Conservation (phyloP, 2,888 invertebrate species). For the Cartodere bifasciata region DNA sequence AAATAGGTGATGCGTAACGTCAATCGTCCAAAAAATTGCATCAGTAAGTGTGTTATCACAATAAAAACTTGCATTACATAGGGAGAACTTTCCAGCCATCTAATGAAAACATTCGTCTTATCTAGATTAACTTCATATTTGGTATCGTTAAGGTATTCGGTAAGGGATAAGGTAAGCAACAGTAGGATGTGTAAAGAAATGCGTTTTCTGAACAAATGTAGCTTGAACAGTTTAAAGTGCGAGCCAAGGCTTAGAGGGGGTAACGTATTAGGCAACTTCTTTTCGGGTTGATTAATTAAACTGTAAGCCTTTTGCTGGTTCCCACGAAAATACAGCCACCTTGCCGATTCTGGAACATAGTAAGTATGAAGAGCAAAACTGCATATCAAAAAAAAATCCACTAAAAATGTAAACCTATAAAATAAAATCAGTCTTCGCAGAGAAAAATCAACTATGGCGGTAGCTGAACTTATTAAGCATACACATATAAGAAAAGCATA, state of each 20-base stretch:
- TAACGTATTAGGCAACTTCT: not conserved
- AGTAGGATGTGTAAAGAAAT: slow-evolving; percentile 7
- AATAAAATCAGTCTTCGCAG: too few species aligned
- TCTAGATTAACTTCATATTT: slow-evolving; percentile 5
- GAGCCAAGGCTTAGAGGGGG: not conserved
- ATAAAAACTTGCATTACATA: slow-evolving; percentile 2
- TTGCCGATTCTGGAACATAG: slow-evolving; percentile 6
- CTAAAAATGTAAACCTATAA: too few species aligned
- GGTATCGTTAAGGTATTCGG: slow-evolving; percentile 3
- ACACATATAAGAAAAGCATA: too few species aligned
- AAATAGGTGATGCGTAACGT: too few species aligned
- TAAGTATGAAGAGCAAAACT: too few species aligned
- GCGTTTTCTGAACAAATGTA: slow-evolving; percentile 7
- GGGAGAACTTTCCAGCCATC: slow-evolving; percentile 6
- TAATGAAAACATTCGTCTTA: slow-evolving; percentile 6
- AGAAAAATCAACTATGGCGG: too few species aligned
- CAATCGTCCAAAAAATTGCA: slow-evolving; percentile 5
- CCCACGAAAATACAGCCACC: slow-evolving; percentile 7
- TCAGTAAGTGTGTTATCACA: slow-evolving; percentile 5
- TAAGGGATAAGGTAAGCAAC: slow-evolving; percentile 5
- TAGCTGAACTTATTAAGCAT: too few species aligned
- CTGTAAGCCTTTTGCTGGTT: slow-evolving; percentile 5
- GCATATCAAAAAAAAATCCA: too few species aligned
- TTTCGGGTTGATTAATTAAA: slow-evolving; percentile 5
- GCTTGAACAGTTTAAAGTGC: slow-evolving; percentile 6